Percentiles rank a stretch among this genome's conserved stretches.
Conservation (phyloP, 2,113 vertebrate species). For the Erythrocercus mccallii region DNA sequence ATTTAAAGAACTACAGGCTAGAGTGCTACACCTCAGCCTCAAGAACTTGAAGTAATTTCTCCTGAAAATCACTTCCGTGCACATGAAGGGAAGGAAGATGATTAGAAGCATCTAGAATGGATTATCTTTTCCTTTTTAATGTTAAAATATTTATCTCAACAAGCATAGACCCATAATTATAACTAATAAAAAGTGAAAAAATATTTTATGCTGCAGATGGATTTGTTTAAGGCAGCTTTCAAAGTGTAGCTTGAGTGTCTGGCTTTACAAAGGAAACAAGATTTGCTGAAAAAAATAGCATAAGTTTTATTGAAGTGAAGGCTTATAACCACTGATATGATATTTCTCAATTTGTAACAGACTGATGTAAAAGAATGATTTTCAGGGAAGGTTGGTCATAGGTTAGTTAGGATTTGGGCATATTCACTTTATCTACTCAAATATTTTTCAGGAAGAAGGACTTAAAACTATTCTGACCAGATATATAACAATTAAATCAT, state of each 20-base stretch:
- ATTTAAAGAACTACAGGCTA: background rate
- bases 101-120: background rate
- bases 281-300: background rate
- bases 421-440: background rate
- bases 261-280: background rate
- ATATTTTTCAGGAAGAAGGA: background rate
- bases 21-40: background rate
- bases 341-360: background rate
- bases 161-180: background rate
- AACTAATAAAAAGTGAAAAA: background rate
- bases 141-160: background rate
- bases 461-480: background rate
- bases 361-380: background rate
- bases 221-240: background rate
- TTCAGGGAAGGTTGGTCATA: background rate
- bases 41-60: background rate
- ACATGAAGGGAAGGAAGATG: background rate
- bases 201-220: background rate
- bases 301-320: background rate
- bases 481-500: background rate
- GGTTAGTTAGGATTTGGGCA: background rate
- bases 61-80: background rate
- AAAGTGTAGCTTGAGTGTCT: background rate
- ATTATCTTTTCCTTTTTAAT: background rate
- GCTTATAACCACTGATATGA: background rate